A percentile compares a stretch with the other conserved stretches of the same genome.
These are phyloP conservation scores for Schizaphis graminum DNA, from an alignment of 2,888 invertebrate genomes.

Conservation along the genomic window DNA sequence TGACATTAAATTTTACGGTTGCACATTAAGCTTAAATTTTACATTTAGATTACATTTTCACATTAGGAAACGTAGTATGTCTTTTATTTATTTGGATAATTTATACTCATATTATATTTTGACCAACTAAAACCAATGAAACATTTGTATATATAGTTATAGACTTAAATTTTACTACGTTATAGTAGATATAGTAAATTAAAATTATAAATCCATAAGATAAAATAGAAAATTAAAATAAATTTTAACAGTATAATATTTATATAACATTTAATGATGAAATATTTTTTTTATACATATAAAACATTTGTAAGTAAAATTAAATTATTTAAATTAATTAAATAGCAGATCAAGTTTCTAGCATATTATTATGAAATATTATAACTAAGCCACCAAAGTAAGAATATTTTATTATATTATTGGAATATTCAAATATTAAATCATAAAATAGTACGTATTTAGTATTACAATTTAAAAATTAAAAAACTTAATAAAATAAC, in stretches of 20 bases:
- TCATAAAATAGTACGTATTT: neutral
- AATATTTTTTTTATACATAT: neutral
- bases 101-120: conserved; percentile 17
- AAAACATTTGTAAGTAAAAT: neutral
- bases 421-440: neutral
- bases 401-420: neutral
- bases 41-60: conserved; percentile 31
- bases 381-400: neutral
- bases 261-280: neutral
- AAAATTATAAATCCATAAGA: neutral
- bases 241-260: neutral
- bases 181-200: neutral
- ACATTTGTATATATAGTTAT: neutral
- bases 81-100: neutral
- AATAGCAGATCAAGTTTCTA: neutral
- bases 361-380: neutral
- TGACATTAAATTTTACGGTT: neutral
- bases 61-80: neutral
- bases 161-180: neutral
- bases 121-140: neutral
- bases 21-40: neutral
- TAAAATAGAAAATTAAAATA: neutral
- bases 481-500: neutral
- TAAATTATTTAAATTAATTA: neutral
- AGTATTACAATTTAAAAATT: neutral